Conservation (phyloP, 2,888 invertebrate genomes). For the Erannis defoliaria region DNA sequence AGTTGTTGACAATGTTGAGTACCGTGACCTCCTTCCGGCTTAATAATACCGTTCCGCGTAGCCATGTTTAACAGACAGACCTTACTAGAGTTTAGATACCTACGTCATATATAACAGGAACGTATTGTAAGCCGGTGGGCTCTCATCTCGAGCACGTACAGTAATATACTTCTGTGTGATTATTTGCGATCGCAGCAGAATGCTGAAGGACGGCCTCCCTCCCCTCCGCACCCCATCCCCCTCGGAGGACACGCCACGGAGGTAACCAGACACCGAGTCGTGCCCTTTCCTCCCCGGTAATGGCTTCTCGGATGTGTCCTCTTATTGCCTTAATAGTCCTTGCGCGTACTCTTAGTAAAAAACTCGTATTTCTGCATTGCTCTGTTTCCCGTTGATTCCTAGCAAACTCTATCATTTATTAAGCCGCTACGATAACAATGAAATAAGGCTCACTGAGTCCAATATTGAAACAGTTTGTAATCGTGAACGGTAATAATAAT, state of each 20-base stretch:
- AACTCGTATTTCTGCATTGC: conserved; percentile 14
- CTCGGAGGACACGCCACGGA: conserved; percentile 1
- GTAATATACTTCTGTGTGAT: conserved; percentile 8
- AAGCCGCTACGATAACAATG: too few relatives aligned
- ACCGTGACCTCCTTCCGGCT: too few relatives aligned
- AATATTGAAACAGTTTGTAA: too few relatives aligned
- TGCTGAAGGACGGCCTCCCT: conserved; percentile 10
- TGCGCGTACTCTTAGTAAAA: too few relatives aligned
- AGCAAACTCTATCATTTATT: not conserved
- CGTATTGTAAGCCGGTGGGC: not conserved
- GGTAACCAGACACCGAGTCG: conserved; percentile 16
- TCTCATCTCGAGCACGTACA: conserved; percentile 8
- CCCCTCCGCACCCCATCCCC: too few relatives aligned
- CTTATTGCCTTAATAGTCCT: not conserved
- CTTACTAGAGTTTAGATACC: too few relatives aligned
- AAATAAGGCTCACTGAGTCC: too few relatives aligned
- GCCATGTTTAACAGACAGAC: not conserved
- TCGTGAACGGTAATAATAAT: too few relatives aligned
- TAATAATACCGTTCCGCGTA: too few relatives aligned
- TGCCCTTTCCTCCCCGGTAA: conserved; percentile 16
- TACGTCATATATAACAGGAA: too few relatives aligned
- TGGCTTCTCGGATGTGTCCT: not conserved
- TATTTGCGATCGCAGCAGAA: conserved; percentile 13
- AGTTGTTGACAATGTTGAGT: too few relatives aligned
- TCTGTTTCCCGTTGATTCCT: too few relatives aligned